Base-by-base conservation (phyloP, 2,797 vertebrate species). In the Threskiornis aethiopicus region DNA sequence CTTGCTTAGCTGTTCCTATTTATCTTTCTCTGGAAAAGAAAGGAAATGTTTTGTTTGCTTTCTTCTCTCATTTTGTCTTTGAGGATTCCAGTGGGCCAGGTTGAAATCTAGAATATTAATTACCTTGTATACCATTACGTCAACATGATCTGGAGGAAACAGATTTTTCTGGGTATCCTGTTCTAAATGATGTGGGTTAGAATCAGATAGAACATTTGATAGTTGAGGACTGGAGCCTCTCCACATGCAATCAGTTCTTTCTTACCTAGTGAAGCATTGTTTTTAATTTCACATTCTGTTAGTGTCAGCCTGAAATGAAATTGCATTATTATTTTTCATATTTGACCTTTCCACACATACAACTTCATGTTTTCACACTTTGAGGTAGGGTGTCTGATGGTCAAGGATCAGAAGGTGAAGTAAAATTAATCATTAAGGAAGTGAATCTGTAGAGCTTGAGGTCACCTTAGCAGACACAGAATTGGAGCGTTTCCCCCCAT, bases 161-260 rank as follows among this genome's bases (percentile, higher is more conserved):
- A 97, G 90, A 89, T 95, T 95, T 96, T 94, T 95, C 95, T 83
- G 78, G 20, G 78, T 94, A 96, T 97, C 95, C 96, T 96, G 81
- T 80, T 92, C 26, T 73, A 85, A 93, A 80, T 52, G 25, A 52
- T 66, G 39, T 73, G 78, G 26, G 51, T 80, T 75, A 51, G 55
- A 82, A 66, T 89, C 87, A 90, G 86, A 90, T 54, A 90, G 59
- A 73, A 89, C 72, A 87, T 46, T 57, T 59, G 75, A 83, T 73
- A 93, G 64, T 29, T 94, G 51, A 72, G 41, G 55, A 89, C 81
- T 57, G 8, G 13, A 64, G 54, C 82, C 67, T 47, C 78, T 71
- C 57, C 55, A 61, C 42, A 29, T 46, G 28, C 33, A 70, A 7
- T 41, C 55, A 46, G 20, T 80, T 94, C 78, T 87, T 92, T 81